Evolutionary conservation across 64 coral and sea anemone genomes (phyloP), one percentile per base, ranked within the genome.

Genomic region (Anthopleura sola): DNA sequence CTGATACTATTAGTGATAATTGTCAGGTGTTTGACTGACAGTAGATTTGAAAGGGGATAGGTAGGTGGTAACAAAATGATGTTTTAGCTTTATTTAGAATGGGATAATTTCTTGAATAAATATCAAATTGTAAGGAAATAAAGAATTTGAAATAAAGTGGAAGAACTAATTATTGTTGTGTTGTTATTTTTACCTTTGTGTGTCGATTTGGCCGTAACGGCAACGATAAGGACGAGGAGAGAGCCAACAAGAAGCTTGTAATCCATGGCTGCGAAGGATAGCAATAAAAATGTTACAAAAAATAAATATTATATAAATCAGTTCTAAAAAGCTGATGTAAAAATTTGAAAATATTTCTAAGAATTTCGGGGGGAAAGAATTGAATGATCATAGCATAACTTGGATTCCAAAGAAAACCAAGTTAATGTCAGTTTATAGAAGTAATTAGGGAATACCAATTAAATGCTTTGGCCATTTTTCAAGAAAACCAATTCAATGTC

Each of bases 221-320:
- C 82, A 82, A 92, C 79, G 60, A 86, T 78, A 26, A 97, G 68
- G 57, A 97, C 87, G 38, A 97, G 79, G 33, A 97, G 87, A 92
- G 94, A 89, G 60, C 90, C 91, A 44, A 97, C 68, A 49, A 97
- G 28, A 84, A 97, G 87, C 84, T 85, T 97, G 81, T 76, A 90
- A 77, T 97, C 90, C 94, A 97, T 97, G 94, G 87, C 84, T 97
- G 50, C 3, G 12, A 79, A 79, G 5, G 40, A 71, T 71, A 23
- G 60, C 68, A 88, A 88, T 75, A 18, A 95, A 37, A 75, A 37
- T 11, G 32, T 6, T 55, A 7, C 24, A 79, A 38, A 23, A 46
- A 20, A 21, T 26, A 26, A 20, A 79, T 20, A 19, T 4, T 48
- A 17, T n/a, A 48, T 47, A 20, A 44, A 46, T 48, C 8, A 79